These are phyloP conservation scores for Loripinus fragilis DNA, from an alignment of 2,888 invertebrate genomes.

Conservation along the genomic window DNA sequence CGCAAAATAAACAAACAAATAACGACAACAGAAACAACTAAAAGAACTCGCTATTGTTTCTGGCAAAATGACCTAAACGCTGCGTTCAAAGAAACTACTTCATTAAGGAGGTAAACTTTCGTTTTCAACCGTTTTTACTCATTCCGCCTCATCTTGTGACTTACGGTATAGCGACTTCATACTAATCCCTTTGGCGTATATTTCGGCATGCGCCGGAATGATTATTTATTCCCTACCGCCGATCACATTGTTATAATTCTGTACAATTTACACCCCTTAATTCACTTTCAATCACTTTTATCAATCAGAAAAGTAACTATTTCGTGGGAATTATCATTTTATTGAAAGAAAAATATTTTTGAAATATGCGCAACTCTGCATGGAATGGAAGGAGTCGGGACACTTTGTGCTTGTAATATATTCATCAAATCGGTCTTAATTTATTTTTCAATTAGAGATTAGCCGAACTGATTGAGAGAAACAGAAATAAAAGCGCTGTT, in stretches of 20 bases:
- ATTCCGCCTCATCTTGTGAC: background rate
- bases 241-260: slow-evolving; percentile 1
- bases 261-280: slow-evolving; percentile 15
- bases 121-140: too few species aligned
- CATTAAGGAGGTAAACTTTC: too few species aligned
- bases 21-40: too few species aligned
- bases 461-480: too few species aligned
- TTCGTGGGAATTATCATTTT: slow-evolving; percentile 12
- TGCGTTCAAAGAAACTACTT: too few species aligned
- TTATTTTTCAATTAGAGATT: too few species aligned
- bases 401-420: too few species aligned
- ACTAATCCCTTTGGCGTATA: slow-evolving; percentile 18
- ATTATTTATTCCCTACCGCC: slow-evolving; percentile 21
- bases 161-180: background rate
- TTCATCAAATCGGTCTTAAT: too few species aligned
- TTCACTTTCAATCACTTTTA: slow-evolving; percentile 20
- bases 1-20: too few species aligned
- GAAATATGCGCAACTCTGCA: slow-evolving; percentile 12
- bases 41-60: too few species aligned
- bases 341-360: slow-evolving; percentile 11
- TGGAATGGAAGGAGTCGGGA: background rate
- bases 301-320: slow-evolving; percentile 20
- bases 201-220: slow-evolving; percentile 23
- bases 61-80: too few species aligned
- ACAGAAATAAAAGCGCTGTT: too few species aligned